A percentile compares a stretch with the other conserved stretches of the same genome.
These are phyloP conservation scores for Pogona vitticeps DNA, from an alignment of 2,113 vertebrate genomes.

Conservation along the genomic window DNA sequence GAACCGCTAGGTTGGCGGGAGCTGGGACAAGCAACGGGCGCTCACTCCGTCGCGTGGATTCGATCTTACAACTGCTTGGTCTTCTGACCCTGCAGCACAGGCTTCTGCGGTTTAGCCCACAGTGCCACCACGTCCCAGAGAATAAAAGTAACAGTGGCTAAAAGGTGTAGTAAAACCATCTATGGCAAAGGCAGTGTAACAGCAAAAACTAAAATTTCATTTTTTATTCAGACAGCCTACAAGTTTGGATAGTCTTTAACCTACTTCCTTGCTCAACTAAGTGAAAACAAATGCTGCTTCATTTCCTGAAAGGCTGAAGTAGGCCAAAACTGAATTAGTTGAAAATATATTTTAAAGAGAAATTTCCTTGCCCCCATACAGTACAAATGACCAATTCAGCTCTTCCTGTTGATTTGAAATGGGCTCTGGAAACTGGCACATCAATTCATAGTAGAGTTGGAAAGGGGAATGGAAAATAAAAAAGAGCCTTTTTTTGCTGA, in stretches of 20 bases:
- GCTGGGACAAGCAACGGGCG: too few relatives aligned
- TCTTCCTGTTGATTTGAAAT: constrained; percentile 4
- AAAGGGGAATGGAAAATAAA: constrained; percentile 6
- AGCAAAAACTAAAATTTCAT: constrained; percentile 22
- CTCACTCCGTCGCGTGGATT: too few relatives aligned
- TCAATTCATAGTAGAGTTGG: constrained; percentile 2
- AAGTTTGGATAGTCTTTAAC: background rate
- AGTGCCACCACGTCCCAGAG: too few relatives aligned
- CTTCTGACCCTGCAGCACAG: too few relatives aligned
- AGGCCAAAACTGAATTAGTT: rapidly evolving
- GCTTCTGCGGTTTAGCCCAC: too few relatives aligned
- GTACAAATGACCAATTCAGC: constrained; percentile 28
- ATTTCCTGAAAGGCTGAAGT: constrained; percentile 12
- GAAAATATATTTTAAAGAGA: constrained; percentile 10
- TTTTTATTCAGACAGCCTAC: constrained; percentile 20
- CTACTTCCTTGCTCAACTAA: constrained; percentile 9
- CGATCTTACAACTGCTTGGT: too few relatives aligned
- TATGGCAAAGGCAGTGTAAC: constrained; percentile 43
- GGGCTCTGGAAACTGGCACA: background rate
- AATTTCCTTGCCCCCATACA: background rate
- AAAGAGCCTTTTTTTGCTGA: constrained; percentile 7
- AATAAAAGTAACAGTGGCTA: constrained; percentile 6
- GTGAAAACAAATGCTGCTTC: background rate
- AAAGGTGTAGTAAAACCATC: constrained; percentile 24
- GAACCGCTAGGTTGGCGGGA: too few relatives aligned